phyloP scores from a whole-genome alignment of 2,113 vertebrate genomes.

The Ia io region DNA sequence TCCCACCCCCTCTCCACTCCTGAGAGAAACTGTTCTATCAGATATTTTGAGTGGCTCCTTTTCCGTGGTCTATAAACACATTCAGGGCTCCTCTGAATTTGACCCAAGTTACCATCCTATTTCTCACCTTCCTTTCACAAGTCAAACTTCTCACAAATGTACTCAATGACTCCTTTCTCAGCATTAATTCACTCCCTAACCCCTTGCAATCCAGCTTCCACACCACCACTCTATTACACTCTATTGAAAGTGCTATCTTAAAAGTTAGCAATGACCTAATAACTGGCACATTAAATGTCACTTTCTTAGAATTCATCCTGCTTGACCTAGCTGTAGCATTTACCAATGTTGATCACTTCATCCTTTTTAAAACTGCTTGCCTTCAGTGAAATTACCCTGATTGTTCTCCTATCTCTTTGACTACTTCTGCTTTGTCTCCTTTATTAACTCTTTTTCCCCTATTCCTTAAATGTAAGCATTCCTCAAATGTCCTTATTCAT shows the following conservation, averaged over 20 bases:
- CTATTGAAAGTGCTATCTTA: not conserved
- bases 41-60: conserved; percentile 6
- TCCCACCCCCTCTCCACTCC: not conserved
- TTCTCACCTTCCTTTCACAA: conserved; percentile 26
- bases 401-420: not conserved
- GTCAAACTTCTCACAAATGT: not conserved
- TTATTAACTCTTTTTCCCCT: not conserved
- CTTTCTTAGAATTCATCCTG: conserved; percentile 27
- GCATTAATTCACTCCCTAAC: not conserved
- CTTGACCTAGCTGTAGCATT: not conserved
- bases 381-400: not conserved
- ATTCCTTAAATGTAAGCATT: not conserved
- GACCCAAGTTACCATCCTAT: not conserved
- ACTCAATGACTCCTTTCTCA: not conserved
- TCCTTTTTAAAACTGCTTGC: not conserved
- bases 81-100: conserved; percentile 28
- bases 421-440: not conserved
- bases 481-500: not conserved
- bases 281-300: not conserved
- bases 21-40: conserved; percentile 27
- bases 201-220: not conserved
- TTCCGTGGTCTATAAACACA: not conserved
- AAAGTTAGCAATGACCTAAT: conserved; percentile 42
- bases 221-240: not conserved
- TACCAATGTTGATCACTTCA: not conserved